These are phyloP conservation scores for Oreotragus oreotragus DNA, from an alignment of 2,113 vertebrate species.

Conservation along the genomic window DNA sequence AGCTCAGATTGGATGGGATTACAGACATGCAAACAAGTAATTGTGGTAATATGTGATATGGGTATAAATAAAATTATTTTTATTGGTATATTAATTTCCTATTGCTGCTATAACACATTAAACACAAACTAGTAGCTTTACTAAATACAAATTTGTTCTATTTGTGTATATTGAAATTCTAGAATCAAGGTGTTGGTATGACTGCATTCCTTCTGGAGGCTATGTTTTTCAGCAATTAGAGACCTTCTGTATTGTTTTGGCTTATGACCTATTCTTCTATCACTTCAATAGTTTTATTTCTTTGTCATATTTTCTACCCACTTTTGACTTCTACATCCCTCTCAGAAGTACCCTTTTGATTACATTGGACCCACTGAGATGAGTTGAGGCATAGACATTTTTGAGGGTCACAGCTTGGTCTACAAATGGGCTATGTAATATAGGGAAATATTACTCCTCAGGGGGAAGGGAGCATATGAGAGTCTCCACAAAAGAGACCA, in stretches of 20 bases:
- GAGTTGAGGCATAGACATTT: neutral
- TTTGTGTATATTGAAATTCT: neutral
- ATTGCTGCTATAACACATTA: neutral
- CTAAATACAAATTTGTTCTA: neutral
- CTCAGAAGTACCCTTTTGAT: neutral
- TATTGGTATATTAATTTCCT: neutral
- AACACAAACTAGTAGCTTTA: neutral
- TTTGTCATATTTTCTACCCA: neutral
- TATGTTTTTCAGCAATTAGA: neutral
- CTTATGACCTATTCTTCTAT: rapidly evolving
- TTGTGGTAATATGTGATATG: neutral
- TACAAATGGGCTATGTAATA: neutral
- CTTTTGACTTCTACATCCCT: neutral
- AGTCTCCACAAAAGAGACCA: neutral
- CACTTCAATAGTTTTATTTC: neutral
- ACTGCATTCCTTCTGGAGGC: neutral
- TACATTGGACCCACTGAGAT: neutral
- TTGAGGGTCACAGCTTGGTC: neutral
- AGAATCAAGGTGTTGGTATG: neutral
- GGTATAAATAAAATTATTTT: neutral
- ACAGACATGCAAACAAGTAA: neutral
- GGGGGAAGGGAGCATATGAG: neutral
- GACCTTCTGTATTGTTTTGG: neutral
- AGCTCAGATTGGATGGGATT: neutral
- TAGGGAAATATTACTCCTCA: neutral